These are phyloP conservation scores for Alces alces DNA, from an alignment of 2,113 vertebrate genomes.

Conservation along the genomic window DNA sequence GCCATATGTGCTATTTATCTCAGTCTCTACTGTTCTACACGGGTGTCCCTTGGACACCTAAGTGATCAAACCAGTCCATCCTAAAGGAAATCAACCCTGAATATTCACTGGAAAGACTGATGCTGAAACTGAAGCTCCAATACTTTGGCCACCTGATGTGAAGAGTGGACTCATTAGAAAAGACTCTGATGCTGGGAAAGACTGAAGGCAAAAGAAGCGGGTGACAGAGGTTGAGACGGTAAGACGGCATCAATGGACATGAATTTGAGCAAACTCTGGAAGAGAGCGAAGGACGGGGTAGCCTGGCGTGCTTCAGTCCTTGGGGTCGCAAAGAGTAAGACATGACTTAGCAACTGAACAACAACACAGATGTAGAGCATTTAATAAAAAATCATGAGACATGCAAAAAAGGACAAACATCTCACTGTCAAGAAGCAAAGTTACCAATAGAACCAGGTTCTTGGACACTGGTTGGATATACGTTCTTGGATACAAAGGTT, in stretches of 20 bases:
- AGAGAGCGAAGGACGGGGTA: not conserved
- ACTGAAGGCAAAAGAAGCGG: accelerated
- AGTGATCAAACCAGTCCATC: not conserved
- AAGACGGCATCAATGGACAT: not conserved
- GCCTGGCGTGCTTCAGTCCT: not conserved
- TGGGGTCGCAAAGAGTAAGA: not conserved
- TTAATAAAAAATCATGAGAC: not conserved
- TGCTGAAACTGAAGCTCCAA: not conserved
- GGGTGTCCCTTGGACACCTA: not conserved
- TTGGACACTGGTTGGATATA: not conserved
- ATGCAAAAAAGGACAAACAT: too few relatives aligned
- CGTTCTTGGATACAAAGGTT: not conserved
- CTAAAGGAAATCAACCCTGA: not conserved
- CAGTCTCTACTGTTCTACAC: not conserved
- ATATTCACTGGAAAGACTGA: not conserved
- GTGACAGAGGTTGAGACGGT: accelerated
- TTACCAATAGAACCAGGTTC: not conserved
- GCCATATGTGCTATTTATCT: not conserved
- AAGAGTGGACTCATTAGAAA: not conserved
- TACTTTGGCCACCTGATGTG: not conserved
- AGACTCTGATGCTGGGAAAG: not conserved
- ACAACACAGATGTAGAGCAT: not conserved
- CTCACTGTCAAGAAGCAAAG: not conserved
- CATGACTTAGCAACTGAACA: not conserved
- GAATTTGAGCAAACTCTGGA: not conserved